These are phyloP conservation scores for Thomomys bottae DNA, from an alignment of 2,113 vertebrate species.

Conservation along the genomic window DNA sequence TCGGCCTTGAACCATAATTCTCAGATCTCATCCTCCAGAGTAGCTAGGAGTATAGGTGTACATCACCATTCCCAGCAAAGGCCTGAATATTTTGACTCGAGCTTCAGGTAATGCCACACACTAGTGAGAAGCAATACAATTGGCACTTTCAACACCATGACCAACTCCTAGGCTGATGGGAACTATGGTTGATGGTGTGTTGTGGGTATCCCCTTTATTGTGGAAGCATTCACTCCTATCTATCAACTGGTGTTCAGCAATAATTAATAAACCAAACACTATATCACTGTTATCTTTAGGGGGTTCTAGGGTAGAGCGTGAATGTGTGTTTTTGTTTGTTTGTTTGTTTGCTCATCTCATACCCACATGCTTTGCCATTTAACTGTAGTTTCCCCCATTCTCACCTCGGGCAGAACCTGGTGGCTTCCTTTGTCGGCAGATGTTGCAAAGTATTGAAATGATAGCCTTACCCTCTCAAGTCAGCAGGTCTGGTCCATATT, in stretches of 20 bases:
- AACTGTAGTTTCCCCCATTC: background rate
- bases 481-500: background rate
- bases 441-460: background rate
- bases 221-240: background rate
- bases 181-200: background rate
- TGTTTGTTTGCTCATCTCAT: background rate
- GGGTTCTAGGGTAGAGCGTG: background rate
- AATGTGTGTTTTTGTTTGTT: fast-evolving
- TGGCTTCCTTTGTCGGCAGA: background rate
- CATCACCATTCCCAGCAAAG: too few species aligned
- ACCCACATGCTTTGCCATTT: background rate
- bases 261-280: background rate
- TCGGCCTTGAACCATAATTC: too few species aligned
- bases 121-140: background rate
- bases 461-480: background rate
- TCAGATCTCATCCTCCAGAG: too few species aligned
- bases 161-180: background rate
- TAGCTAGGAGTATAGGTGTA: too few species aligned
- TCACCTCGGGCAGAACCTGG: background rate
- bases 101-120: background rate
- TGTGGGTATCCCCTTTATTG: background rate
- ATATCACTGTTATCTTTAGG: background rate
- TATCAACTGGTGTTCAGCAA: background rate
- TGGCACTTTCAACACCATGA: too few species aligned
- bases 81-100: background rate